Evolutionary conservation across 2,888 invertebrate genomes (phyloP).

Genomic region (Magallana nippona): DNA sequence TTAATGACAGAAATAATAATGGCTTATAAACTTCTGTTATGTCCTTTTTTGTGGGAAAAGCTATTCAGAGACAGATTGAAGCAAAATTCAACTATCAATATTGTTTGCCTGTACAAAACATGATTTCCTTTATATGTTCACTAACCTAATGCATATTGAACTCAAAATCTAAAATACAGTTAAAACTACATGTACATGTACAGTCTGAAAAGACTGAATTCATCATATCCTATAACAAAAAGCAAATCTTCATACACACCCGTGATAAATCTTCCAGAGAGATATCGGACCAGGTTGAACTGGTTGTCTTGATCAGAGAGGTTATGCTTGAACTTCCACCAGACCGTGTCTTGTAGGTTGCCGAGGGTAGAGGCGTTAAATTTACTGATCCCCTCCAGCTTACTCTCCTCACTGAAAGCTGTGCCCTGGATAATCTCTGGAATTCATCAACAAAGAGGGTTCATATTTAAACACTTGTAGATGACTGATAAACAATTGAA

Average conservation of each 20-base stretch:
- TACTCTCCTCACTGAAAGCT: slow-evolving; percentile 62
- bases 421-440: slow-evolving; percentile 63
- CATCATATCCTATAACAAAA: neutral
- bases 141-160: too few species aligned
- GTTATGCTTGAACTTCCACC: slow-evolving; percentile 50
- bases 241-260: neutral
- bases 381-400: slow-evolving; percentile 65
- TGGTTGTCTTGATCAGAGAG: slow-evolving; percentile 47
- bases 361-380: slow-evolving; percentile 63
- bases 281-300: slow-evolving; percentile 54
- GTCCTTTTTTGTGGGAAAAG: too few species aligned
- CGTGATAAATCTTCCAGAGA: slow-evolving; percentile 45
- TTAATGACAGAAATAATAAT: too few species aligned
- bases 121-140: neutral
- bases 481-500: too few species aligned
- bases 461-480: too few species aligned
- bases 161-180: too few species aligned
- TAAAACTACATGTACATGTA: too few species aligned
- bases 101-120: too few species aligned
- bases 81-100: too few species aligned
- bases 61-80: too few species aligned
- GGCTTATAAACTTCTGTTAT: too few species aligned
- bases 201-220: too few species aligned
- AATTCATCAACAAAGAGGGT: slow-evolving; percentile 22
- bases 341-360: slow-evolving; percentile 64